Conservation (phyloP, 2,888 invertebrate species). For the Oligia fasciuncula region DNA sequence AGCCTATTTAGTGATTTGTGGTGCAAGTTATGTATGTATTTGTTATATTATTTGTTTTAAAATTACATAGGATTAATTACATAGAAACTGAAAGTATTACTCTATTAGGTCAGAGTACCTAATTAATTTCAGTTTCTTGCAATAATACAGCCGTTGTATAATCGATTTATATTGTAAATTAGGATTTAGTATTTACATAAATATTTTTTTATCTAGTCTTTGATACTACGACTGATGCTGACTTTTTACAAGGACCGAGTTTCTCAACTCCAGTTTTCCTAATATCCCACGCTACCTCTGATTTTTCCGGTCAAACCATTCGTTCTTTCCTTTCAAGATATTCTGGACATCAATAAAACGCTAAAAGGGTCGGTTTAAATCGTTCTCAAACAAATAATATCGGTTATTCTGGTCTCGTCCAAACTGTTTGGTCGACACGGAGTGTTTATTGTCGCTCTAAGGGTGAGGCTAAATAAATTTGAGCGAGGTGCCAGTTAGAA, state of each 20-base stretch:
- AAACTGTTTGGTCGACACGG: conserved; percentile 80
- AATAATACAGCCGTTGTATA: neutral
- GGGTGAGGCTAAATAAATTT: conserved; percentile 78
- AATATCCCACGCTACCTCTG: neutral
- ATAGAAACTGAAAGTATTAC: no score
- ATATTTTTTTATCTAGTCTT: neutral
- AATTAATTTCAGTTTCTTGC: no score
- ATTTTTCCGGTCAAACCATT: conserved; percentile 16
- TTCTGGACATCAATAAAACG: conserved; percentile 49
- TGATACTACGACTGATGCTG: neutral
- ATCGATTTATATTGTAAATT: neutral
- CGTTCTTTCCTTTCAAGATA: neutral
- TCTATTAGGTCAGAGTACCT: no score
- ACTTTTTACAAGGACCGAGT: neutral
- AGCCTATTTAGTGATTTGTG: no score
- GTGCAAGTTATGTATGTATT: no score
- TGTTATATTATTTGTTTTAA: neutral
- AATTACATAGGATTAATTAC: no score
- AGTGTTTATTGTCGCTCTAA: conserved; percentile 82
- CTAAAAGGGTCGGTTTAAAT: conserved; percentile 58
- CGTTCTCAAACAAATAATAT: conserved; percentile 67
- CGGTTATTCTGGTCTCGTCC: conserved; percentile 79
- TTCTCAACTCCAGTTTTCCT: no score
- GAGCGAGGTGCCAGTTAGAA: conserved; percentile 63
- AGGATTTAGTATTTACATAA: neutral